Evolutionary conservation across 2,888 invertebrate genomes (phyloP).

Genomic region (Apodemia zela): DNA sequence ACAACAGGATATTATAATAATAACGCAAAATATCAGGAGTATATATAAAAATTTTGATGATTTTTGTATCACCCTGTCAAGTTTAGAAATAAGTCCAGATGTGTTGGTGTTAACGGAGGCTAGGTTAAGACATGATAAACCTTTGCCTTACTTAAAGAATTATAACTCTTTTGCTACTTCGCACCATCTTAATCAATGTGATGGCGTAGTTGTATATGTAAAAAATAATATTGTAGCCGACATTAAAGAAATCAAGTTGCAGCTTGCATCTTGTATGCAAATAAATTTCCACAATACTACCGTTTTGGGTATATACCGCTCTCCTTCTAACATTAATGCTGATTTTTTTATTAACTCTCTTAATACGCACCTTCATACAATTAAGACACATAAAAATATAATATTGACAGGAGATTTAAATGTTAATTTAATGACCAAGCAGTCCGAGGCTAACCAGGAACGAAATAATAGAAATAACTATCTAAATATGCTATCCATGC

Average conservation of each 20-base stretch:
- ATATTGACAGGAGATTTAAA: slow-evolving; percentile 6
- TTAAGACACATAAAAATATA: slow-evolving; percentile 1
- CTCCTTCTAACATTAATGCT: slow-evolving; percentile 22
- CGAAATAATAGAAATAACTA: background rate
- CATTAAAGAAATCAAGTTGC: slow-evolving; percentile 21
- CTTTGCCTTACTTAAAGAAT: too few relatives aligned
- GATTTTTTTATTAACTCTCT: slow-evolving; percentile 20
- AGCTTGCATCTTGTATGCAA: slow-evolving; percentile 23
- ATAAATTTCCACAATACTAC: slow-evolving; percentile 16
- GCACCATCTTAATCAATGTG: slow-evolving; percentile 8
- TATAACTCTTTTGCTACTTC: too few relatives aligned
- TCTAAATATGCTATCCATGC: background rate
- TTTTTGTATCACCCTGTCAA: background rate
- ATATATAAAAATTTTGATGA: slow-evolving; percentile 21
- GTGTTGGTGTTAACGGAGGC: too few relatives aligned
- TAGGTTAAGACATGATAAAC: too few relatives aligned
- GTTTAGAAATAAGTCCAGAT: too few relatives aligned
- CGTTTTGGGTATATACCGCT: slow-evolving; percentile 24
- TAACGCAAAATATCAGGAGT: slow-evolving; percentile 1
- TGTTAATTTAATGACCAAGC: background rate
- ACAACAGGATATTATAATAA: background rate
- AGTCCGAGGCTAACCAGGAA: background rate
- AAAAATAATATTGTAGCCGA: background rate
- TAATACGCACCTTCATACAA: background rate
- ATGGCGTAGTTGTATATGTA: background rate